Base-by-base conservation (phyloP, 1,140 invertebrate species). In the Leptopilina boulardi region DNA sequence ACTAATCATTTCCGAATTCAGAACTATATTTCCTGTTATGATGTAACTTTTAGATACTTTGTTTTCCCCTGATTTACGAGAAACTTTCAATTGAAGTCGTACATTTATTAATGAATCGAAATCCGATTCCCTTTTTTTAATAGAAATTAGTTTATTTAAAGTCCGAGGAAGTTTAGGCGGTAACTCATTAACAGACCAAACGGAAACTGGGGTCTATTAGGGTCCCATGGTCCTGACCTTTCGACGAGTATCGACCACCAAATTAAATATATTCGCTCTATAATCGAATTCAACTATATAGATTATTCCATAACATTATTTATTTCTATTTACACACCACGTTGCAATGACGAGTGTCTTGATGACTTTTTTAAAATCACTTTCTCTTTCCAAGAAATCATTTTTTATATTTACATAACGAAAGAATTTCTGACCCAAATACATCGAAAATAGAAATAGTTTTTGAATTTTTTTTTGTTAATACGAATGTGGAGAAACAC, bases 171-270 rank as follows among this genome's bases (percentile, higher is more conserved):
- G 54, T 18, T 56, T 56, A 56, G 13, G 21, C 19, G 54, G 54
- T 11, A 26, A 74, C 23, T 56, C 71, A 77, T 82, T 79, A 73
- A 76, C 76, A 80, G 54, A 70, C 21, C 71, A 83, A 83, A 78
- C 82, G 87, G 87, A 88, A 86, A 82, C 66, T 76, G 75, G 80
- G 85, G 85, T 83, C 81, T 76, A 54, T 59, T 70, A 76, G 72
- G 84, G 87, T 87, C 81, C 47, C 84, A 85, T 79, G 84, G 79
- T 86, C 79, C 75, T 87, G 84, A 86, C 86, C 86, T 82, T 83
- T 85, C 75, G 70, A 77, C 79, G 54, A 78, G 51, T 73, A 51
- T 75, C 80, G 78, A 76, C 76, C 79, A 83, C 56, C 72, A 66
- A 34, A 74, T 73, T 79, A 59, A 83, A 84, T 85, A 83, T 84